Evolutionary conservation across 2,797 vertebrate species (phyloP), one percentile per base, ranked within the genome.

Genomic region (Danio albolineatus): DNA sequence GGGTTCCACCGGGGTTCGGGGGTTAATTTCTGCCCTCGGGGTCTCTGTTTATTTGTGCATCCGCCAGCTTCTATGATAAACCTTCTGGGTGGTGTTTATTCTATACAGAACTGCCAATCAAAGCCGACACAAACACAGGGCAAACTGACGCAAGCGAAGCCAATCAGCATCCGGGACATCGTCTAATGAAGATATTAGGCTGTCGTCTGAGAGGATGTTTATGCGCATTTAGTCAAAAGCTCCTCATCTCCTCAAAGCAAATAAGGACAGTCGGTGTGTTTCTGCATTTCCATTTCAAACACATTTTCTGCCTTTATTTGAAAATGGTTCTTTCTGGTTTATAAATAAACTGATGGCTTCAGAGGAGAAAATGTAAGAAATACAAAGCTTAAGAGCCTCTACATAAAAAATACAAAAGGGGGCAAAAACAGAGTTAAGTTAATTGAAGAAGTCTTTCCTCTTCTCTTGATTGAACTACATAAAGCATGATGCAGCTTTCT

Each of bases 201-300:
- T 60, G 36, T 54, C 12, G 44, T 61, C 43, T n/a, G 54, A 38
- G 44, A 70, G 41, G 39, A 60, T 39, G 65, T 57, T 76, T 38
- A 70, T 78, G 44, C 10, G 36, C 54, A 17, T 57, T 48, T 57
- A 67, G 74, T 44, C 43, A 17, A 78, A 41, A 39, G 43, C 64
- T 12, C 38, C 64, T 60, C 43, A 69, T 39, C 43, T 57, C 10
- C 44, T 78, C 65, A 51, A 70, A 78, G 54, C 65, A 70, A 78
- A 78, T 28, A 60, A n/a, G 12, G 13, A 59, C 38, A 16, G 56
- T 66, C 16, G 6, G 21, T 51, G 44, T 28, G 36, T 49, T 51
- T 70, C 19, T 39, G 48, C 44, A 78, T 69, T 69, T 78, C 67
- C 74, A 76, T 67, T 78, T 70, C 65, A 70, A 78, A 78, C 43